Percentiles rank a stretch among this genome's conserved stretches.
phyloP scores from a whole-genome alignment of 2,797 vertebrate species.

The Gallinago nigripennis region DNA sequence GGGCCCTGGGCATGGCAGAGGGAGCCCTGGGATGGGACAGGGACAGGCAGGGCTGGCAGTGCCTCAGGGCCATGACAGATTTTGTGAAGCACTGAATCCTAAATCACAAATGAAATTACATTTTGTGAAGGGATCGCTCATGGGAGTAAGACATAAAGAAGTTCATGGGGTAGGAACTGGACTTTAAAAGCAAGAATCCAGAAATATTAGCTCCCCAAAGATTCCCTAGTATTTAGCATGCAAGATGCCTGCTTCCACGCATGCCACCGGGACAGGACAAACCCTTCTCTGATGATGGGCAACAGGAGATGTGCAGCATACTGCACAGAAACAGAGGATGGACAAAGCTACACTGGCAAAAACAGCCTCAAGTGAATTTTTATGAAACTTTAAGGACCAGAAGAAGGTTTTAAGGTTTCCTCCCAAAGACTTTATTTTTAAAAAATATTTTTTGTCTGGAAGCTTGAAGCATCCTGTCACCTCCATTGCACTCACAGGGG shows the following conservation, averaged over 20 bases:
- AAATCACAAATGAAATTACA: background rate
- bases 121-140: background rate
- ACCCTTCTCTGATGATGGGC: background rate
- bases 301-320: rapidly evolving
- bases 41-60: background rate
- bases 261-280: background rate
- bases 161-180: background rate
- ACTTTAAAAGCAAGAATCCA: background rate
- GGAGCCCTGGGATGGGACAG: background rate
- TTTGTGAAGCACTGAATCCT: background rate
- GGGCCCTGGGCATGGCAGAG: background rate
- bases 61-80: background rate
- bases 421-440: background rate
- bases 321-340: background rate
- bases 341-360: background rate
- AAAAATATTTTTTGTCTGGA: background rate
- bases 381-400: background rate
- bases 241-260: background rate
- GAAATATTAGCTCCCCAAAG: background rate
- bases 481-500: background rate
- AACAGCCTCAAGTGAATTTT: background rate
- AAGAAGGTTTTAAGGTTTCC: background rate
- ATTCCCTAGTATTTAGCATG: background rate
- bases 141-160: background rate
- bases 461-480: background rate